Percentiles rank a stretch among this genome's conserved stretches.
Evolutionary conservation across 1,140 invertebrate species (phyloP).

Genomic region (Drosophila tsacasi): DNA sequence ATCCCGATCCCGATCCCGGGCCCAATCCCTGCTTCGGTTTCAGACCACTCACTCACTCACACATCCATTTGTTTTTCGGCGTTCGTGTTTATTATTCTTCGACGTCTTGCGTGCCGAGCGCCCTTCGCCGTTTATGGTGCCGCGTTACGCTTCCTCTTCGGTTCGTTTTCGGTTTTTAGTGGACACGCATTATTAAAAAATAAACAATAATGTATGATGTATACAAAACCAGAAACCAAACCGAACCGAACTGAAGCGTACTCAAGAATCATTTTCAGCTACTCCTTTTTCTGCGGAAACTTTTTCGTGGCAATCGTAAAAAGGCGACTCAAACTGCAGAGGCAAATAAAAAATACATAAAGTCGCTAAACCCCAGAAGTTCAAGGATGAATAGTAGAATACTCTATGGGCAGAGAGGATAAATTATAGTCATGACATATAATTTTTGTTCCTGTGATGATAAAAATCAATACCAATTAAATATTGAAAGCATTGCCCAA

Average conservation of each 20-base stretch:
- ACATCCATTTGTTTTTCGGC: constrained; percentile 51
- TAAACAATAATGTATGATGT: constrained; percentile 74
- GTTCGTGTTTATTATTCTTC: constrained; percentile 74
- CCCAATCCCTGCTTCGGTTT: constrained; percentile 29
- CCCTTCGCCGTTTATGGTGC: constrained; percentile 71
- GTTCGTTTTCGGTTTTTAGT: constrained; percentile 59
- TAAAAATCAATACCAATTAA: not conserved
- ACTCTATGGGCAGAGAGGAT: constrained; percentile 21
- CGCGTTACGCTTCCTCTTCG: constrained; percentile 71
- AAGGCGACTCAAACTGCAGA: constrained; percentile 49
- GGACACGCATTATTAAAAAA: constrained; percentile 85
- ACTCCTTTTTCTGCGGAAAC: constrained; percentile 71
- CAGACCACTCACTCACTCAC: constrained; percentile 5
- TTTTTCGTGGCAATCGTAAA: constrained; percentile 69
- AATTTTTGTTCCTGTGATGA: too few species aligned
- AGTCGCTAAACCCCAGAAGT: not conserved
- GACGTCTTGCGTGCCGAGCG: constrained; percentile 59
- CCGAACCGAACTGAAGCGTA: constrained; percentile 23
- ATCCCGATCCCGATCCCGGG: constrained; percentile 1
- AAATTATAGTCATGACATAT: not conserved
- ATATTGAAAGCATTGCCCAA: not conserved
- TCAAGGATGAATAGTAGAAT: constrained; percentile 25
- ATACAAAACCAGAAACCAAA: constrained; percentile 47
- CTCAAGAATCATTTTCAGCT: constrained; percentile 58
- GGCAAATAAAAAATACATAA: constrained; percentile 63